These are phyloP conservation scores for Hippocampus zosterae DNA, from an alignment of 2,113 vertebrate genomes.

Conservation along the genomic window DNA sequence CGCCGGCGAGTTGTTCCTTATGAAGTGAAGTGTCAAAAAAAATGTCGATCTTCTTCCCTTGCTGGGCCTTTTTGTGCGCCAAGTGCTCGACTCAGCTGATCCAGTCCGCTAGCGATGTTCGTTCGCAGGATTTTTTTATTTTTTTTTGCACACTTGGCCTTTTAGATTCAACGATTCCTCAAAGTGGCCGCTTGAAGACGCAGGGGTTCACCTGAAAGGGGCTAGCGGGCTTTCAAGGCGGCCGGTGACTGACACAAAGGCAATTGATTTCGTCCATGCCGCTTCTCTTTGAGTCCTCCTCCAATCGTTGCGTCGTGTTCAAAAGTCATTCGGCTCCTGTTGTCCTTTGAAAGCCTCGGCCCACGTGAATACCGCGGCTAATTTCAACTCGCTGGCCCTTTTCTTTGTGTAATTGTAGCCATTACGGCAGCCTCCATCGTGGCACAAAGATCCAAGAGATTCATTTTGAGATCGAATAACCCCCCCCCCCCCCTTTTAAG, in stretches of 20 bases:
- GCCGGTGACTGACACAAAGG: background rate
- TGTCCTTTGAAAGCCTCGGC: background rate
- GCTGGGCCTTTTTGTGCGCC: background rate
- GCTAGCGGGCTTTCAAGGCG: background rate
- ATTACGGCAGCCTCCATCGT: background rate
- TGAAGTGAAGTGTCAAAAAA: background rate
- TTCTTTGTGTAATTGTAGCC: background rate
- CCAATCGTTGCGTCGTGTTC: background rate
- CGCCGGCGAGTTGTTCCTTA: background rate
- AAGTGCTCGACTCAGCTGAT: background rate
- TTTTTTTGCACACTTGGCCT: background rate
- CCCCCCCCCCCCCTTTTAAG: background rate
- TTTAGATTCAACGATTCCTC: background rate
- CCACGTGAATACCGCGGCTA: background rate
- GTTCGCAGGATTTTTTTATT: background rate
- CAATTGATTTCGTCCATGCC: background rate
- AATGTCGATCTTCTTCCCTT: background rate
- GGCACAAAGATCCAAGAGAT: background rate
- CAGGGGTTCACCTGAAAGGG: background rate
- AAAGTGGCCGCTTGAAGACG: background rate
- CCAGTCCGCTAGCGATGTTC: background rate
- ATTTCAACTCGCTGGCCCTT: background rate
- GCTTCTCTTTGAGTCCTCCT: background rate
- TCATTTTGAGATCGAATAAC: background rate
- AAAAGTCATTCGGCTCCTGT: background rate